These are phyloP conservation scores for Bembecia ichneumoniformis DNA, from an alignment of 2,888 invertebrate genomes.

Conservation along the genomic window DNA sequence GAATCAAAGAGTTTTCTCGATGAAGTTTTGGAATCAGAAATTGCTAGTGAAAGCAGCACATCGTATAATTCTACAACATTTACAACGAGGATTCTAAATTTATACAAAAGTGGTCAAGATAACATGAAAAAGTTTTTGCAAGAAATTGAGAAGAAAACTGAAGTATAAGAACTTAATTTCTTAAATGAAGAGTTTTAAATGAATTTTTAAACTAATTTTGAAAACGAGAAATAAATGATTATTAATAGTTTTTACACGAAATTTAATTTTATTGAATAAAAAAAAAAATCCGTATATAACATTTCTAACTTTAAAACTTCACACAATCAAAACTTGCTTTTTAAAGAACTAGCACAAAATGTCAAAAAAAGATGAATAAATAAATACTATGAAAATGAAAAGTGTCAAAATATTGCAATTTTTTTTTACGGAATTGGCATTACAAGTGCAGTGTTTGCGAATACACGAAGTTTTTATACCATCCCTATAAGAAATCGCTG, in stretches of 20 bases:
- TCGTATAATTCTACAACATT: constrained; percentile 21
- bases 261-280: no score
- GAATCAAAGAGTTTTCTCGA: constrained; percentile 53
- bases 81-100: constrained; percentile 14
- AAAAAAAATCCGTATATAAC: no score
- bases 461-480: background rate
- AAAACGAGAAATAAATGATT: background rate
- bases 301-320: no score
- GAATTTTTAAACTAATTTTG: background rate
- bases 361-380: no score
- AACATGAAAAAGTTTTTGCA: constrained; percentile 41
- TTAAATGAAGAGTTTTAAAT: no score
- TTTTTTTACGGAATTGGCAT: constrained; percentile 8
- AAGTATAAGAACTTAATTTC: constrained; percentile 4
- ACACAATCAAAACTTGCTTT: no score
- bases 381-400: no score
- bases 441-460: constrained; percentile 13
- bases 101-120: constrained; percentile 29
- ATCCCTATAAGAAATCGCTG: background rate
- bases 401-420: background rate
- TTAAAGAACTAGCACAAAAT: no score
- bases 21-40: constrained; percentile 53
- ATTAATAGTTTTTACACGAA: no score
- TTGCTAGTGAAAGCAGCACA: constrained; percentile 32
- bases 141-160: constrained; percentile 25